Conservation (phyloP, 2,113 vertebrate genomes). For the Collichthys lucidus region DNA sequence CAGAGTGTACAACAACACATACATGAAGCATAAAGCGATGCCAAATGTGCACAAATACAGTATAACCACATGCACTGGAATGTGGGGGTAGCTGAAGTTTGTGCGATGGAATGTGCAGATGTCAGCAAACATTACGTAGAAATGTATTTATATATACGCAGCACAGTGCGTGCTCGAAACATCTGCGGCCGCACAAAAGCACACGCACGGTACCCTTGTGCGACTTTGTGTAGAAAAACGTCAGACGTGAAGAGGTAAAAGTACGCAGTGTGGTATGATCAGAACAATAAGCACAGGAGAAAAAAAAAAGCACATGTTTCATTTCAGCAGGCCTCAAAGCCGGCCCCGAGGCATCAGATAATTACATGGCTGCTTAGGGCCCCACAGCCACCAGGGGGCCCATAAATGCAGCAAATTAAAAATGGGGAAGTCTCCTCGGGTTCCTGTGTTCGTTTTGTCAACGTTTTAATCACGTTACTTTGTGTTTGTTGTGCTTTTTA, state of each 20-base stretch:
- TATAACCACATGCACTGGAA: background rate
- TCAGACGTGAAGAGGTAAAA: background rate
- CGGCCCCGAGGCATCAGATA: conserved; percentile 45
- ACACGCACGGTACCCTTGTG: background rate
- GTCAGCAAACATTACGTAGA: background rate
- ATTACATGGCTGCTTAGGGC: conserved; percentile 47
- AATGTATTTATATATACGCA: background rate
- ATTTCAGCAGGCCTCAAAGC: conserved; percentile 21
- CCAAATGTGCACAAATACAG: background rate
- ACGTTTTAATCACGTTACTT: background rate
- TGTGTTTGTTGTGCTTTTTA: background rate
- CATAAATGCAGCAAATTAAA: conserved; percentile 59
- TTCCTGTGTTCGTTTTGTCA: conserved; percentile 43
- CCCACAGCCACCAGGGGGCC: conserved; percentile 65
- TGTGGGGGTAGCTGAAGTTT: background rate
- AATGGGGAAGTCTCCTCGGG: conserved; percentile 46
- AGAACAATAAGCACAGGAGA: background rate
- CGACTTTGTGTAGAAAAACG: background rate
- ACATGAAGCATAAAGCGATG: background rate
- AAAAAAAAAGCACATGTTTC: conserved; percentile 29
- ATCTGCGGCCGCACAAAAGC: background rate
- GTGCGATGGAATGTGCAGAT: background rate
- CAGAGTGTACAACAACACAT: background rate
- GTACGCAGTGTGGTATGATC: background rate
- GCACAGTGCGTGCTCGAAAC: conserved; percentile 4